These are phyloP conservation scores for Trachurus trachurus DNA, from an alignment of 2,797 vertebrate species.

Conservation along the genomic window DNA sequence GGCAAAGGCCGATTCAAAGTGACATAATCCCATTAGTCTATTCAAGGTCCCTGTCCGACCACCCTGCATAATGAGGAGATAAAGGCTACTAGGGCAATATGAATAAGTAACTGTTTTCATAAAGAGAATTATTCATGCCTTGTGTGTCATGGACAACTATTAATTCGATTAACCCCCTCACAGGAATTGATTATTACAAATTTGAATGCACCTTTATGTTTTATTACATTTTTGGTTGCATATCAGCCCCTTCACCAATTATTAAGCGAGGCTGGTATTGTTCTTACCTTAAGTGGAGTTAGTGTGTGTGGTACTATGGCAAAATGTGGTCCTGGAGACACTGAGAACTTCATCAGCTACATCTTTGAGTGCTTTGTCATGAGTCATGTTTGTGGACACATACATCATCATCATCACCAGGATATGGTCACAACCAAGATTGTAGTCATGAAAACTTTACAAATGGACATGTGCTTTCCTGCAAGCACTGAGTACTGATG, in stretches of 20 bases:
- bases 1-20: constrained; percentile 53
- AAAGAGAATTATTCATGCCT: constrained; percentile 39
- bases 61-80: constrained; percentile 55
- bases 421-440: too few species aligned
- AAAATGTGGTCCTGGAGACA: not conserved
- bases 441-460: too few species aligned
- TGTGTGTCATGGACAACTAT: constrained; percentile 23
- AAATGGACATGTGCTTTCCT: too few species aligned
- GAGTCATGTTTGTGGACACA: too few species aligned
- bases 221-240: not conserved
- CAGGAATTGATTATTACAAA: not conserved
- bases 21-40: constrained; percentile 72
- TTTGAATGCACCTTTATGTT: not conserved
- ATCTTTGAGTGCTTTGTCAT: not conserved
- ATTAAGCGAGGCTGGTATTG: not conserved
- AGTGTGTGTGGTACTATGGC: not conserved
- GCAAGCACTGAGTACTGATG: too few species aligned
- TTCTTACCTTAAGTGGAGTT: not conserved
- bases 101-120: constrained; percentile 34
- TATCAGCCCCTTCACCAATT: constrained; percentile 1
- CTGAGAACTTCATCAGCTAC: too few species aligned
- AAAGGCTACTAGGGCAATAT: constrained; percentile 22
- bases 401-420: too few species aligned
- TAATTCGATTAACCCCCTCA: constrained; percentile 40
- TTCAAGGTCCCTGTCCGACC: constrained; percentile 61